phyloP scores from a whole-genome alignment of 2,797 vertebrate genomes.

The Pterois miles region DNA sequence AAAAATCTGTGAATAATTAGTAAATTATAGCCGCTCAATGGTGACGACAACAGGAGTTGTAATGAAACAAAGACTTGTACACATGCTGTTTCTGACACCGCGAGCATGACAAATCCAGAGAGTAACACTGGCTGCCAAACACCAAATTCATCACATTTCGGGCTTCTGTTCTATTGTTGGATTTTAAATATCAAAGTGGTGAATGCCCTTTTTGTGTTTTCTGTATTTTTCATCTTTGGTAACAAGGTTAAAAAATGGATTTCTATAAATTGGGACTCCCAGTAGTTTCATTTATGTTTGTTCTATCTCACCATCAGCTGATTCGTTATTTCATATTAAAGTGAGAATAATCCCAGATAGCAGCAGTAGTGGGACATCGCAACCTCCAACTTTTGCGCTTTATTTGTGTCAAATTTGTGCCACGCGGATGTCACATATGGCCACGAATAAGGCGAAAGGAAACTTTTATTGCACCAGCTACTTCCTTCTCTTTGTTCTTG shows the following conservation, averaged over 20 bases:
- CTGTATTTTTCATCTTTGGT: neutral
- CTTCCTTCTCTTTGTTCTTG: slow-evolving; percentile 83
- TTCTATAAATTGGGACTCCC: neutral
- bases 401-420: slow-evolving; percentile 59
- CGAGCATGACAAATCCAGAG: slow-evolving; percentile 5
- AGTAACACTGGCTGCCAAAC: neutral
- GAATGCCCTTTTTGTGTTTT: neutral
- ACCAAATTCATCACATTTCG: neutral
- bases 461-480: slow-evolving; percentile 80
- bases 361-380: neutral
- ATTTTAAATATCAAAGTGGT: neutral
- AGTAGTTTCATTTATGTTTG: neutral
- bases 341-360: neutral
- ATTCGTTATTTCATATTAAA: slow-evolving; percentile 10
- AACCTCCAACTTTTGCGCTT: slow-evolving; percentile 44
- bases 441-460: slow-evolving; percentile 71
- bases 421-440: slow-evolving; percentile 78
- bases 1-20: neutral
- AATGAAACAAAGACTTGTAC: slow-evolving; percentile 12
- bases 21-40: neutral
- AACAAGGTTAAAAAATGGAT: neutral
- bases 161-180: neutral
- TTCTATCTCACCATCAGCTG: neutral
- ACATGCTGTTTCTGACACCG: slow-evolving; percentile 14
- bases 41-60: neutral